Conservation (phyloP, 2,888 invertebrate genomes). For the Strigamia maritima region DNA sequence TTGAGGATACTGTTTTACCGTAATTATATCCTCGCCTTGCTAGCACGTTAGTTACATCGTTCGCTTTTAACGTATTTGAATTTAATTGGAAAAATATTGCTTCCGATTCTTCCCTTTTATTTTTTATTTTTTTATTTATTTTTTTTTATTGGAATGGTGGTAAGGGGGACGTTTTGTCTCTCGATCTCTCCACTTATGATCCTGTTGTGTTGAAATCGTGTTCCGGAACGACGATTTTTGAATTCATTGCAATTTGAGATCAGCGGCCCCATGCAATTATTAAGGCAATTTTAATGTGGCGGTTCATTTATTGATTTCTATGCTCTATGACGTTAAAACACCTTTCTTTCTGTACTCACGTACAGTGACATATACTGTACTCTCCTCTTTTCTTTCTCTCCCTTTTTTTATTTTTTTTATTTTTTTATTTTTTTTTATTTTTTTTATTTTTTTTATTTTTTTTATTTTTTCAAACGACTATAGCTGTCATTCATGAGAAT, state of each 20-base stretch:
- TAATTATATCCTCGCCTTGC: too few relatives aligned
- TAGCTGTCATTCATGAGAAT: not conserved
- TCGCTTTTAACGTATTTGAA: not conserved
- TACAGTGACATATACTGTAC: too few relatives aligned
- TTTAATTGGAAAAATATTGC: not conserved
- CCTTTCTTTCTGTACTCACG: not conserved
- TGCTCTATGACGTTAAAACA: not conserved
- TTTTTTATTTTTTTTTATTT: too few relatives aligned
- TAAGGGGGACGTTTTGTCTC: not conserved
- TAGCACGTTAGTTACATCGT: too few relatives aligned
- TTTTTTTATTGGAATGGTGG: not conserved
- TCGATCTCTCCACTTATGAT: not conserved
- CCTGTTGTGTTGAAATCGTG: not conserved
- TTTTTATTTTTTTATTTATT: not conserved
- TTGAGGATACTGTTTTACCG: too few relatives aligned
- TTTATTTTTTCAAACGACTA: not conserved
- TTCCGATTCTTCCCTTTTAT: not conserved
- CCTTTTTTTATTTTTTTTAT: not conserved
- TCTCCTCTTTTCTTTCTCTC: not conserved
- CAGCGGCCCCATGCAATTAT: conserved; percentile 9
- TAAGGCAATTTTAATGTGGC: conserved; percentile 13
- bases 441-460: too few relatives aligned
- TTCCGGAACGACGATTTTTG: conserved; percentile 18
- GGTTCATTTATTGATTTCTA: not conserved
- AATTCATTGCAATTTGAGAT: conserved; percentile 17